Evolutionary conservation across 2,888 invertebrate genomes (phyloP).

Genomic region (Hermaeophaga mercurialis): DNA sequence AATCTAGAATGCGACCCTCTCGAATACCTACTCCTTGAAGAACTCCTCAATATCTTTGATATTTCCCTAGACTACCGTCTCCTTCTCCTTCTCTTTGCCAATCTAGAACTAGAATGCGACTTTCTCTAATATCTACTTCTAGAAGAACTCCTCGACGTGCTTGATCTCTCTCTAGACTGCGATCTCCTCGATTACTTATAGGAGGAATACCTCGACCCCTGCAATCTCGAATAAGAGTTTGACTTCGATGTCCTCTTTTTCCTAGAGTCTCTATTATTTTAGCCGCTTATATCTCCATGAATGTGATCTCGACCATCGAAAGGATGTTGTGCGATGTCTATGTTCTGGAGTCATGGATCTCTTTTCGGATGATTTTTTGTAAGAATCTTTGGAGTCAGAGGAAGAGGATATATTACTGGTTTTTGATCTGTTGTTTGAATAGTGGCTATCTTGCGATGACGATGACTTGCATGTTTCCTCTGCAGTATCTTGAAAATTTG

Average conservation of each 20-base stretch:
- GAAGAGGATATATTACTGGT: slow-evolving; percentile 35
- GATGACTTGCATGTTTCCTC: no score
- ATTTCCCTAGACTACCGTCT: slow-evolving; percentile 33
- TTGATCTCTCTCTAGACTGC: slow-evolving; percentile 30
- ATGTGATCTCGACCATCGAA: slow-evolving; percentile 33
- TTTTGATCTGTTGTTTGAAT: no score
- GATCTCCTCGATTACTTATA: slow-evolving; percentile 26
- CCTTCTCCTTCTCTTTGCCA: slow-evolving; percentile 31
- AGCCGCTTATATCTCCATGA: no score
- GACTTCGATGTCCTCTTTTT: no score
- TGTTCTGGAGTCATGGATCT: slow-evolving; percentile 32
- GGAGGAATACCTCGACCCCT: no score
- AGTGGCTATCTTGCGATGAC: slow-evolving; percentile 34
- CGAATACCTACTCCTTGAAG: slow-evolving; percentile 34
- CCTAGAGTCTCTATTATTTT: no score
- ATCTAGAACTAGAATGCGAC: slow-evolving; percentile 35
- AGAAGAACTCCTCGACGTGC: slow-evolving; percentile 23
- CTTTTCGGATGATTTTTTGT: slow-evolving; percentile 33
- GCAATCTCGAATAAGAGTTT: no score
- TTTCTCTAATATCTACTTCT: no score
- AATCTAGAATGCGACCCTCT: slow-evolving; percentile 32
- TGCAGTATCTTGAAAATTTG: no score
- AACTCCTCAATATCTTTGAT: slow-evolving; percentile 33
- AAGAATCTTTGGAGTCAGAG: slow-evolving; percentile 35
- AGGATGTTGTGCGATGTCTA: slow-evolving; percentile 21